Base-by-base conservation (phyloP, 2,797 vertebrate genomes). In the Spatula versicolor region DNA sequence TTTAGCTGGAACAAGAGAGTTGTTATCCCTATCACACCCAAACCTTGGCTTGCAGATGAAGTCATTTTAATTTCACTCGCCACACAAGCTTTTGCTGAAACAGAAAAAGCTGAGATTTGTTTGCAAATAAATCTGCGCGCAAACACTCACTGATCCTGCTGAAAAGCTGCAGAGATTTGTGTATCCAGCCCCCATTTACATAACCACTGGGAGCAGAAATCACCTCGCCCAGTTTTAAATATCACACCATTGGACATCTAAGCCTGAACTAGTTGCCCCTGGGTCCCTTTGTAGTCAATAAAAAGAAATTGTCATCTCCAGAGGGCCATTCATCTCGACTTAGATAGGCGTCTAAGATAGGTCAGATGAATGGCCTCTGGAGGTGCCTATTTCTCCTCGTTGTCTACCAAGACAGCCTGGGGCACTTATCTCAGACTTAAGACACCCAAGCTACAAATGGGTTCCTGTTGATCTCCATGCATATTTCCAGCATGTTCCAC, bases 171-270 rank as follows among this genome's bases (percentile, higher is more conserved):
- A 71, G 89, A 76, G 92, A 94, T 93, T 92, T 96, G 94, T 86
- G 91, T 88, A 91, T 77, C 80, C 89, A 92, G 77, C 71, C 80
- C 21, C 87, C 21, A 95, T 95, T 96, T 96, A 93, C 96, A 96
- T 97, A 96, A 95, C 85, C 92, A 91, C 89, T 93, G 92, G 91
- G 92, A 88, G 88, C 4, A 94, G 77, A 73, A 86, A 88, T 94
- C 81, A 58, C 93, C 88, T 94, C 86, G 0, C 93, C 90, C 63
- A 23, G 28, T 50, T 95, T 95, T 88, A 93, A 94, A 82, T 77
- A 87, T 88, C 94, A 88, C 94, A 60, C 83, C 84, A 3, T 82
- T 64, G 95, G 94, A 96, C 88, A 88, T 93, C 80, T 92, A 7
- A 96, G 90, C 10, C 94, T 79, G 74, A 93, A 48, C 67, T 45